These are phyloP conservation scores for Hemibagrus wyckioides DNA, from an alignment of 2,113 vertebrate species.

Conservation along the genomic window DNA sequence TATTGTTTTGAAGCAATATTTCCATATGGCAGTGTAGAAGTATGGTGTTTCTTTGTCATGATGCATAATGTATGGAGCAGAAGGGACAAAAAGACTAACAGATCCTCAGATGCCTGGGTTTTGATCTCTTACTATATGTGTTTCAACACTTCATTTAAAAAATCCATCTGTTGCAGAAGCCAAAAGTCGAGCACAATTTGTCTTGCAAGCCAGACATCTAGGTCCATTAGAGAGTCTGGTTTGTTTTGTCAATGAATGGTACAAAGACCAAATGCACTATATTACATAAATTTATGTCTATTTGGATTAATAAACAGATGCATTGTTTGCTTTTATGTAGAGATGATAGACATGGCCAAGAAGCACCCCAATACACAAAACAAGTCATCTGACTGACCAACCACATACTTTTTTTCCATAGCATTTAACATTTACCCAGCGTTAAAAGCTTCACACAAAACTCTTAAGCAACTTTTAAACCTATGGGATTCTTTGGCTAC, in stretches of 20 bases:
- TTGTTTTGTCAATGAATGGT: background rate
- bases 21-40: background rate
- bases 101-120: background rate
- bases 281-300: too few species aligned
- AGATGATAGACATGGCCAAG: background rate
- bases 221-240: background rate
- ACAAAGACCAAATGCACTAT: too few species aligned
- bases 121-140: conserved; percentile 18
- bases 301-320: too few species aligned
- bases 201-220: too few species aligned
- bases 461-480: background rate
- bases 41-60: background rate
- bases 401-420: background rate
- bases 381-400: background rate
- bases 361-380: background rate
- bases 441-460: background rate
- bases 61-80: background rate
- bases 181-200: background rate
- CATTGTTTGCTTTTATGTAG: too few species aligned
- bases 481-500: background rate
- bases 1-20: background rate
- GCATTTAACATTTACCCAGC: background rate
- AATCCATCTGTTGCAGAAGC: background rate
- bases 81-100: conserved; percentile 26
- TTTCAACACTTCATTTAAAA: background rate